phyloP scores from a whole-genome alignment of 2,113 vertebrate species.

The Stegastes partitus region DNA sequence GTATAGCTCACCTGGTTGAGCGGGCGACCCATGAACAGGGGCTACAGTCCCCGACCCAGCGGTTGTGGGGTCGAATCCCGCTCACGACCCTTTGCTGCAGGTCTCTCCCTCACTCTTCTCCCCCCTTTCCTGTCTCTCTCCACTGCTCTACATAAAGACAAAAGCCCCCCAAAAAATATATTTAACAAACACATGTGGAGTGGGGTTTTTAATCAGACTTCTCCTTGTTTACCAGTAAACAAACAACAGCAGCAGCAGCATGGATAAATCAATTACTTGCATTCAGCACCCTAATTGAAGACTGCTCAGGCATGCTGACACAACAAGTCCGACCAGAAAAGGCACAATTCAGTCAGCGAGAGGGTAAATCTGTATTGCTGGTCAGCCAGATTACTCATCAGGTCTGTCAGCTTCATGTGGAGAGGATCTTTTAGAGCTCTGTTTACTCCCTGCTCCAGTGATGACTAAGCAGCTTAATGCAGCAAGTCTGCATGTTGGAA shows the following conservation, averaged over 20 bases:
- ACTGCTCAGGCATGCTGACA: constrained; percentile 1
- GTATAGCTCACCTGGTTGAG: no score
- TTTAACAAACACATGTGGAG: no score
- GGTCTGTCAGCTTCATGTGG: background rate
- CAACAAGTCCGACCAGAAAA: constrained; percentile 18
- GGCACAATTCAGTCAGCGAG: background rate
- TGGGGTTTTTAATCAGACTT: background rate
- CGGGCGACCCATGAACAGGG: no score
- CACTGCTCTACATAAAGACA: no score
- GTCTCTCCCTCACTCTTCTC: no score
- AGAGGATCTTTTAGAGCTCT: constrained; percentile 4
- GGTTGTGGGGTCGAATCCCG: no score
- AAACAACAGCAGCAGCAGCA: background rate
- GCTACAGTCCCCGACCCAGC: no score
- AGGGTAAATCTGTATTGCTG: constrained; percentile 1
- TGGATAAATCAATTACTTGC: background rate
- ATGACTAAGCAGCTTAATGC: constrained; percentile 70
- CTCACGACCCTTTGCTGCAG: no score
- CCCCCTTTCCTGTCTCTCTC: no score
- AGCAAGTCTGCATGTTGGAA: constrained; percentile 22
- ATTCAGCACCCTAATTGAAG: background rate
- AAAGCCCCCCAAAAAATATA: no score
- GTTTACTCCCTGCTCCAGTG: constrained; percentile 8
- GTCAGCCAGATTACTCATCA: constrained; percentile 37
- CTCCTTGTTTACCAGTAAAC: no score